Base-by-base conservation (phyloP, 1,140 invertebrate species). In the Meteorus sp. region DNA sequence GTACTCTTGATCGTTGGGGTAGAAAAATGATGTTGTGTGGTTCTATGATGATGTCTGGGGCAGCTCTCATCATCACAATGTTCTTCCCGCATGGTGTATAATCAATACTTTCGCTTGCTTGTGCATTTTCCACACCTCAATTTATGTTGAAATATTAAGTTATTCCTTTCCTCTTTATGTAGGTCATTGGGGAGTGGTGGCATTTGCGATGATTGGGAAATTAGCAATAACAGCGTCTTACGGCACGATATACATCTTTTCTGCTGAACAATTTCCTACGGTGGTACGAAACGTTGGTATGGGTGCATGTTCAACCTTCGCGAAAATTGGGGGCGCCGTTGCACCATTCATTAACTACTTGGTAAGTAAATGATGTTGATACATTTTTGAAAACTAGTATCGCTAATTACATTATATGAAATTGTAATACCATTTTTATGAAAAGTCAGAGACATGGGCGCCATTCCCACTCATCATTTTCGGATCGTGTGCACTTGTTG, bases 191-290 rank as follows among this genome's bases (percentile, higher is more conserved):
- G 62, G 90, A n/a, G 71, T 84, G 0, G 83, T 90, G 2, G 79
- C 83, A 5, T 82, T 88, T 37, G 88, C 89, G 5, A 92, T 94
- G 89, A 72, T 89, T 39, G 91, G 89, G 5, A 94, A 94, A 79
- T 80, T 94, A 63, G 87, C 88, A 11, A 92, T 93, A 50, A 92
- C 91, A 0, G 85, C 89, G 0, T 89, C 89, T 5, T 94, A 91
- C 68, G 89, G 87, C 23, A 85, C 90, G 1, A 85, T 93, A 25
- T 93, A 92, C 67, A 83, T 93, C 37, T 91, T 89, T 70, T 88
- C 91, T 7, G 86, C 88, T 4, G 92, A 94, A 78, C 87, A 92
- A 68, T 93, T 91, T 67, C 92, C 92, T 1, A 94, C 92, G 0
- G 86, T 90, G 5, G 86, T 94, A 33, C 80, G 92, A 53, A 93